Percentiles rank a stretch among this genome's conserved stretches.
phyloP scores from a whole-genome alignment of 2,113 vertebrate genomes.

The Phyllostomus discolor region DNA sequence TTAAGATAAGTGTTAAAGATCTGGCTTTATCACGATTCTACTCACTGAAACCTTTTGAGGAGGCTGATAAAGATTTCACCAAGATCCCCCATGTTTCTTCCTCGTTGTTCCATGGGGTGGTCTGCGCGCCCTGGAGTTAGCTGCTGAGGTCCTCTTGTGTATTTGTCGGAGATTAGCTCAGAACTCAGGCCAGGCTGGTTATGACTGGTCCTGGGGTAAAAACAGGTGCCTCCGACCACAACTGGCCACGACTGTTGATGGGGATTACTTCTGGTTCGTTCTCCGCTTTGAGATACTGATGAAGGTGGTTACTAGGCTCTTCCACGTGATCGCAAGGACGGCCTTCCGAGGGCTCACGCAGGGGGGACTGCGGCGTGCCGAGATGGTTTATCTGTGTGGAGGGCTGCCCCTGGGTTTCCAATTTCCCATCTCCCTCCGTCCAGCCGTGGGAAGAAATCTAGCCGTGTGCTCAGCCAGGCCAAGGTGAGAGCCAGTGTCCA shows the following conservation, averaged over 20 bases:
- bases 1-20: background rate
- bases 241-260: accelerated
- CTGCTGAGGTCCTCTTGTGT: background rate
- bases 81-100: accelerated
- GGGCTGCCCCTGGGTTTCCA: too few species aligned
- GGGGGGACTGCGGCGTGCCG: too few species aligned
- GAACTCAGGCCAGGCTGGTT: background rate
- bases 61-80: background rate
- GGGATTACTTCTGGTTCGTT: background rate
- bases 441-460: too few species aligned
- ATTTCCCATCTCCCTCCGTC: too few species aligned
- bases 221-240: background rate
- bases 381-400: too few species aligned
- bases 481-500: too few species aligned
- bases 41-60: background rate
- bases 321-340: too few species aligned
- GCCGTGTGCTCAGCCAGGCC: too few species aligned
- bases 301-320: too few species aligned
- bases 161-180: background rate
- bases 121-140: background rate
- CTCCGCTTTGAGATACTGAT: background rate
- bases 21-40: background rate
- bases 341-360: too few species aligned
- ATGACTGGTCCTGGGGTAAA: background rate
- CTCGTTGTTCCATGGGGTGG: accelerated